Percentiles rank a stretch among this genome's conserved stretches.
These are phyloP conservation scores for Trissolcus japonicus DNA, from an alignment of 2,888 invertebrate genomes.

Conservation along the genomic window DNA sequence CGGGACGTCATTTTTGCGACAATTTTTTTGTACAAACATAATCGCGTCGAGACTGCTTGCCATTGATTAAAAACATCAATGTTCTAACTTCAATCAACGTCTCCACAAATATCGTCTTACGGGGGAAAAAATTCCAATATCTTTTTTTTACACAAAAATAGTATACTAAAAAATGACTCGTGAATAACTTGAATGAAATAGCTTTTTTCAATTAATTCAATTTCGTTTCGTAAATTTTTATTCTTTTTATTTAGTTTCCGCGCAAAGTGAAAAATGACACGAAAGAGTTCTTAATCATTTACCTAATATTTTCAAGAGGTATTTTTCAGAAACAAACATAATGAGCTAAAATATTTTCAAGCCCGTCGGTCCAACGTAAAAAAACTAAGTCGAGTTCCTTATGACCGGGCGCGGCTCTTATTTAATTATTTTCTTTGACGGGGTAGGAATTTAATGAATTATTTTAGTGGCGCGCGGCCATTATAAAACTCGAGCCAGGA, in stretches of 20 bases:
- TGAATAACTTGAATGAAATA: background rate
- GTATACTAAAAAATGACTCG: background rate
- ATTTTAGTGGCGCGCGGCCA: constrained; percentile 33
- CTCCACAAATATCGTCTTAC: background rate
- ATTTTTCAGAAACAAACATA: constrained; percentile 14
- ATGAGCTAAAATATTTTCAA: constrained; percentile 34
- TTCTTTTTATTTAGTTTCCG: background rate
- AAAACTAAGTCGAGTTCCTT: constrained; percentile 35
- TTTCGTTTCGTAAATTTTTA: background rate
- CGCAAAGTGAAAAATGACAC: background rate
- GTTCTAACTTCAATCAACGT: constrained; percentile 15
- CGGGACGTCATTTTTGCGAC: constrained; percentile 62
- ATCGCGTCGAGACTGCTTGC: constrained; percentile 36
- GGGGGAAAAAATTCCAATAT: background rate
- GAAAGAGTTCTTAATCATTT: too few species aligned
- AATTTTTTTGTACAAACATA: constrained; percentile 44
- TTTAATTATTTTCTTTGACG: constrained; percentile 54
- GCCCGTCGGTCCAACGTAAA: constrained; percentile 8
- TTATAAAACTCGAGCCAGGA: constrained; percentile 29
- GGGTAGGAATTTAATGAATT: constrained; percentile 54
- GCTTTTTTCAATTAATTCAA: background rate
- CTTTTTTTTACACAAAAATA: background rate
- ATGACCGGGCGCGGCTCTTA: constrained; percentile 18
- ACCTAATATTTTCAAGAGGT: too few species aligned
- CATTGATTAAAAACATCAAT: constrained; percentile 17